Percentiles rank a stretch among this genome's conserved stretches.
Conservation (phyloP, 2,888 invertebrate genomes). For the Troides helena region DNA sequence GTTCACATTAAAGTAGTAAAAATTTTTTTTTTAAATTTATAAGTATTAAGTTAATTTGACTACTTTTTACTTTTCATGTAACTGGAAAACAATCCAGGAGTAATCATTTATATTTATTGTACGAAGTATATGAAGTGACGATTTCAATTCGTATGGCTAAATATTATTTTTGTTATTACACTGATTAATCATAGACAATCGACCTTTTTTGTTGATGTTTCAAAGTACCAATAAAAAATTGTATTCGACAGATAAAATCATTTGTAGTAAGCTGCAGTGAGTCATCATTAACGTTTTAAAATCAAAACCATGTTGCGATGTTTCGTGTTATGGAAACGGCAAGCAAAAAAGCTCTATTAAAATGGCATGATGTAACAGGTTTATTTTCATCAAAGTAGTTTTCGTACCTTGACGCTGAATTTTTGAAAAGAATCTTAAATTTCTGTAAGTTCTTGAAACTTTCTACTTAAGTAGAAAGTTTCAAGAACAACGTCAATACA, state of each 20-base stretch:
- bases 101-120: neutral
- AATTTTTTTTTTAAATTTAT: too few species aligned
- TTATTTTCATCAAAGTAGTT: slow-evolving; percentile 8
- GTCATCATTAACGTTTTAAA: slow-evolving; percentile 16
- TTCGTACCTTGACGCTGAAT: neutral
- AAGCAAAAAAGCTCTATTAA: slow-evolving; percentile 18
- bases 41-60: too few species aligned
- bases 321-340: neutral
- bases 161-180: neutral
- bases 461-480: slow-evolving; percentile 13
- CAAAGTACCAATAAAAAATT: neutral
- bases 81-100: too few species aligned
- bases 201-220: slow-evolving; percentile 2
- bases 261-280: slow-evolving; percentile 14
- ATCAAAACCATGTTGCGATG: slow-evolving; percentile 8
- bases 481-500: neutral
- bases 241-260: neutral
- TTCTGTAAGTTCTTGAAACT: slow-evolving; percentile 12
- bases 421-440: neutral
- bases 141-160: neutral
- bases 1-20: too few species aligned
- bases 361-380: slow-evolving; percentile 19
- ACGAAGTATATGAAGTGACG: neutral
- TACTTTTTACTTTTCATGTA: too few species aligned
- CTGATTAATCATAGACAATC: neutral